A percentile compares a stretch with the other conserved stretches of the same genome.
These are phyloP conservation scores for Trichomalopsis sarcophagae DNA, from an alignment of 1,140 invertebrate species.

Conservation along the genomic window DNA sequence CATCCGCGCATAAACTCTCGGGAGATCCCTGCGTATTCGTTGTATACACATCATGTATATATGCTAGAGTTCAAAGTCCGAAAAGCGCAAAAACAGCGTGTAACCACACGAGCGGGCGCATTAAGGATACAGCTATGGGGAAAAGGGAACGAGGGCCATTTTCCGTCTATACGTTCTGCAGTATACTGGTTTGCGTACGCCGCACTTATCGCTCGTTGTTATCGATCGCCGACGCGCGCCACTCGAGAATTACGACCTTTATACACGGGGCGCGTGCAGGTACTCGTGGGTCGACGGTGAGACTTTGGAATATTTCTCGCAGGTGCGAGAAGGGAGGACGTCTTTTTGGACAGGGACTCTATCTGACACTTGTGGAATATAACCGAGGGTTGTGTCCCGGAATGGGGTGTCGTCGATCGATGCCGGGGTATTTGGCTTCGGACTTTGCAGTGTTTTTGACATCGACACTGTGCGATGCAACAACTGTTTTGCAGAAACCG, in stretches of 20 bases:
- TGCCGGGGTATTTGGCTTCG: no score
- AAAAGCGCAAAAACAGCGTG: background rate
- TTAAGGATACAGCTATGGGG: background rate
- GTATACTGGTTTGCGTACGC: background rate
- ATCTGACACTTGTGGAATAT: slow-evolving; percentile 42
- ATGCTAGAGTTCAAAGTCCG: background rate
- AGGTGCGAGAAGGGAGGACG: background rate
- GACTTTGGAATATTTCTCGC: slow-evolving; percentile 20
- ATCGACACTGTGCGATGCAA: no score
- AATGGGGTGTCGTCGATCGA: no score
- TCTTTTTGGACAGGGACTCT: background rate
- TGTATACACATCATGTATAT: background rate
- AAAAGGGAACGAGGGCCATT: slow-evolving; percentile 9
- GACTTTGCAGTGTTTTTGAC: no score
- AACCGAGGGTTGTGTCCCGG: background rate
- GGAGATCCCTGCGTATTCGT: background rate
- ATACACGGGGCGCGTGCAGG: no score
- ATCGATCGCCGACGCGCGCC: slow-evolving; percentile 17
- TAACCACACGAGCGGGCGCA: background rate
- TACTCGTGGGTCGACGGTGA: no score
- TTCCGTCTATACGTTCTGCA: background rate
- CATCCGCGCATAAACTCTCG: background rate
- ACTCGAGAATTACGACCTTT: background rate
- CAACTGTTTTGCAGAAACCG: no score
- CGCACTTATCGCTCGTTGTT: slow-evolving; percentile 15